phyloP scores from a whole-genome alignment of 2,797 vertebrate species.

The Hydrolagus colliei region DNA sequence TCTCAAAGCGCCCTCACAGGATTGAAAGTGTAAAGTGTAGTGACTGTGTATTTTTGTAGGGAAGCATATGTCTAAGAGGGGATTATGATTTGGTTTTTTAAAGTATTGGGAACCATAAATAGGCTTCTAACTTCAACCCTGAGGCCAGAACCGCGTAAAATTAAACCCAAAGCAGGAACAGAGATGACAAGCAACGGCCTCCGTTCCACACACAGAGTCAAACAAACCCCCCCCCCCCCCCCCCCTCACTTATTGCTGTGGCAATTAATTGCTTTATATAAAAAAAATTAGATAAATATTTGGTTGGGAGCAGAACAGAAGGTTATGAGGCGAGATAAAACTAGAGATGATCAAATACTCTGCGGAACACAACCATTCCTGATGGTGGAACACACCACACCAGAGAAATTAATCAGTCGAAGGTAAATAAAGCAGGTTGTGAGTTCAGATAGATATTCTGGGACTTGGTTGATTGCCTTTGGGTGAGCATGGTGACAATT shows the following conservation, averaged over 20 bases:
- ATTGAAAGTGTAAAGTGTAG: not conserved
- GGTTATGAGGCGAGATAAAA: not conserved
- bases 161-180: constrained; percentile 11
- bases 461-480: too few relatives aligned
- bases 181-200: constrained; percentile 7
- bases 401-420: not conserved
- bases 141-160: not conserved
- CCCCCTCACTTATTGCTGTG: too few relatives aligned
- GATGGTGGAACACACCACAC: not conserved
- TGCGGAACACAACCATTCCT: not conserved
- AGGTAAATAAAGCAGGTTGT: not conserved
- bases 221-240: too few relatives aligned
- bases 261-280: too few relatives aligned
- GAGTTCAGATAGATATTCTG: not conserved
- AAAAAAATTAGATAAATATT: not conserved
- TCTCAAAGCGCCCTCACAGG: not conserved
- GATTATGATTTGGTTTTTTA: not conserved
- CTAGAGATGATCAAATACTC: constrained; percentile 10
- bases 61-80: not conserved
- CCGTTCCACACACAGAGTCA: too few relatives aligned
- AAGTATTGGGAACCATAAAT: not conserved
- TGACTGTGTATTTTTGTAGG: not conserved
- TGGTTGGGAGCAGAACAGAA: not conserved
- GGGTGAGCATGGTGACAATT: too few relatives aligned
- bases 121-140: not conserved